Evolutionary conservation across 1,140 invertebrate species (phyloP), one percentile per base, ranked within the genome.

Genomic region (Camponotus floridanus): DNA sequence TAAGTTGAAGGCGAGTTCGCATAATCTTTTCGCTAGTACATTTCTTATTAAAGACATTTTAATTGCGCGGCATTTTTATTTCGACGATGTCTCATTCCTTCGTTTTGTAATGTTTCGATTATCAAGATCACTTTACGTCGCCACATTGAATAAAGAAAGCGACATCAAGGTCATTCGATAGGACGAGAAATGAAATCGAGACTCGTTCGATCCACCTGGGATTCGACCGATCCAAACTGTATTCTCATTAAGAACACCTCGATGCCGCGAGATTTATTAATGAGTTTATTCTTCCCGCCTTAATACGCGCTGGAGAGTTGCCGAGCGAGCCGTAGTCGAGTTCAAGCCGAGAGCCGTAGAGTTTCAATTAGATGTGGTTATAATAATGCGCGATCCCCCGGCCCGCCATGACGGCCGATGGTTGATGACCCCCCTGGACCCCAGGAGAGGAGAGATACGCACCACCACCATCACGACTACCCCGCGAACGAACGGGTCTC

Each of bases 281-380:
- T 73, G 73, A 85, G 74, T 85, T 65, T 78, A 85, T 85, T 78
- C 73, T 65, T 48, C 15, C 61, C 48, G 45, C 33, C 61, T 85
- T 78, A 73, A 83, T 85, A 73, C 31, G 51, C 61, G 76, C 36
- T 18, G 78, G 21, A 62, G 45, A 21, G 33, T 15, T 36, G 48
- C 15, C 39, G 45, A 67, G 39, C 59, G 45, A 73, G 83, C 48
- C 26, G 71, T 51, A 21, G 67, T 39, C 31, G 64, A 73, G 31
- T 21, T 39, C 51, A 36, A 45, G 62, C 7, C 51, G 55, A 70
- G 79, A 62, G 57, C 84, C 70, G 76, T 78, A 85, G 73, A 87
- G 88, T 92, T 92, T 92, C 92, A 92, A 92, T 92, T 92, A 92
- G 90, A 92, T 91, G 89, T 92, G 91, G 87, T 92, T 88, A 87